Percentiles rank a stretch among this genome's conserved stretches.
Evolutionary conservation across 2,888 invertebrate genomes (phyloP).

Genomic region (Coronaproctus castanopsis): DNA sequence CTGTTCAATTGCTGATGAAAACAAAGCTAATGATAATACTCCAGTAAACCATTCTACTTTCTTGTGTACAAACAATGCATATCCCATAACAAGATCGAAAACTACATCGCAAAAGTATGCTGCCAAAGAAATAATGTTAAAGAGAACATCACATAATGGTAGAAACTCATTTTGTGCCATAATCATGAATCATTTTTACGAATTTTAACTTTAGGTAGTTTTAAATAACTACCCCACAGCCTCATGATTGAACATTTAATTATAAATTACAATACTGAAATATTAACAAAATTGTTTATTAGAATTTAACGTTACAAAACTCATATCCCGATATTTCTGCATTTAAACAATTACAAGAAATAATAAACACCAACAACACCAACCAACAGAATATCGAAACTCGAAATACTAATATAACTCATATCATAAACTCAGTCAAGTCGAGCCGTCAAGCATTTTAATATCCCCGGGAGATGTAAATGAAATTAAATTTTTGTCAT

Average conservation of each 20-base stretch:
- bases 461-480: neutral
- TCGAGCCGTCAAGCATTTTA: too few species aligned
- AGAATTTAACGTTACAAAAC: too few species aligned
- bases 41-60: constrained; percentile 43
- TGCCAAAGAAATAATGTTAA: constrained; percentile 74
- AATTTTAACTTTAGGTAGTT: neutral
- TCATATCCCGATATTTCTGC: too few species aligned
- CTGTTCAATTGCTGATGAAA: constrained; percentile 55
- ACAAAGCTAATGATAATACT: constrained; percentile 45
- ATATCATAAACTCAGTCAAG: too few species aligned
- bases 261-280: too few species aligned
- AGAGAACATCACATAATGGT: constrained; percentile 74
- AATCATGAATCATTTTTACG: constrained; percentile 9
- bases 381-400: too few species aligned
- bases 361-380: too few species aligned
- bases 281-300: too few species aligned
- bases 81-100: constrained; percentile 68
- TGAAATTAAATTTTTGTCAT: neutral
- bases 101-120: constrained; percentile 81
- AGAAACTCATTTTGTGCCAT: constrained; percentile 42
- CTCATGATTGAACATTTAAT: neutral
- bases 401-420: too few species aligned
- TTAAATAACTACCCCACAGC: neutral
- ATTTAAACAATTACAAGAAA: too few species aligned
- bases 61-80: constrained; percentile 52